Conservation (phyloP, 2,797 vertebrate species). For the Mergus octosetaceus region DNA sequence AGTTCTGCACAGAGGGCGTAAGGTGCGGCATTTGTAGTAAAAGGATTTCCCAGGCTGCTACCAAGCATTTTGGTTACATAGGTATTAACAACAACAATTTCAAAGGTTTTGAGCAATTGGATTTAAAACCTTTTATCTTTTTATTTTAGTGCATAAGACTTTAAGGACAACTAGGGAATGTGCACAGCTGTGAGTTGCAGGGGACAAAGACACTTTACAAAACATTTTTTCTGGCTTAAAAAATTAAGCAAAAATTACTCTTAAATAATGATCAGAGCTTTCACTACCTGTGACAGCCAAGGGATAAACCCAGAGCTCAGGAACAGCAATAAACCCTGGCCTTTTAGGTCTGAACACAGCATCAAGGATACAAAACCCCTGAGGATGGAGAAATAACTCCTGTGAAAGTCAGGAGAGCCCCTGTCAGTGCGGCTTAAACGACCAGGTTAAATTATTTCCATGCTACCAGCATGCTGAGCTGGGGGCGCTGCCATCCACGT, state of each 20-base stretch:
- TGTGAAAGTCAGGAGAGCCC: background rate
- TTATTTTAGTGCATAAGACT: background rate
- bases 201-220: background rate
- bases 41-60: background rate
- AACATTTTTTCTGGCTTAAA: background rate
- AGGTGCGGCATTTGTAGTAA: background rate
- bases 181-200: background rate
- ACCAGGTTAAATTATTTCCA: background rate
- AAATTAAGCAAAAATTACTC: background rate
- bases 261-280: background rate
- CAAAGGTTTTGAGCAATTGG: slow-evolving; percentile 6
- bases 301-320: background rate
- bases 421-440: background rate
- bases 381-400: background rate
- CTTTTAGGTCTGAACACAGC: background rate
- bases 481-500: background rate
- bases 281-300: background rate
- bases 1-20: background rate
- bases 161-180: background rate
- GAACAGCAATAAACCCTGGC: background rate
- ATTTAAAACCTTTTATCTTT: background rate
- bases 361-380: background rate
- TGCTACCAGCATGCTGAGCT: background rate
- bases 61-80: background rate
- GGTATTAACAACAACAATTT: background rate